Percentiles rank a stretch among this genome's conserved stretches.
These are phyloP conservation scores for Acanthacorydalis orientalis DNA, from an alignment of 2,888 invertebrate species.

Conservation along the genomic window DNA sequence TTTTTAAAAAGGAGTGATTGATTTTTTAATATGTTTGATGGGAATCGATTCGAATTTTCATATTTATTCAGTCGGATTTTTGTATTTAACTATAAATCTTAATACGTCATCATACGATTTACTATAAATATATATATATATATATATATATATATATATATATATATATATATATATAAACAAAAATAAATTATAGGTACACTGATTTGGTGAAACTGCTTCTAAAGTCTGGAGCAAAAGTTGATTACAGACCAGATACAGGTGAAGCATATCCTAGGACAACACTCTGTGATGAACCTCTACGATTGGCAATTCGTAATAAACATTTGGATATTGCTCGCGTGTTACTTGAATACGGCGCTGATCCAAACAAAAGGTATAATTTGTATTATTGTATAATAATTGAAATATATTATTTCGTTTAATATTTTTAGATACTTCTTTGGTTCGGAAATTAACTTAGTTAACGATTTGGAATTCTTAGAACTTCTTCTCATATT, in stretches of 20 bases:
- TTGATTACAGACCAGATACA: slow-evolving; percentile 61
- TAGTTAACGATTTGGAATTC: slow-evolving; percentile 68
- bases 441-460: slow-evolving; percentile 78
- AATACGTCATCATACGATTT: too few relatives aligned
- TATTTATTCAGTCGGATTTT: too few relatives aligned
- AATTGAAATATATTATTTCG: too few relatives aligned
- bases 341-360: slow-evolving; percentile 64
- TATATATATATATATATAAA: too few relatives aligned
- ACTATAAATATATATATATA: too few relatives aligned
- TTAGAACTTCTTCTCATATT: slow-evolving; percentile 65
- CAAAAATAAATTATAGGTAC: slow-evolving; percentile 29
- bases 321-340: slow-evolving; percentile 59
- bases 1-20: too few relatives aligned
- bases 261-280: slow-evolving; percentile 54
- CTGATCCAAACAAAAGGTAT: slow-evolving; percentile 70
- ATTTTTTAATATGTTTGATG: too few relatives aligned
- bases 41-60: too few relatives aligned
- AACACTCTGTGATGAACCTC: slow-evolving; percentile 67
- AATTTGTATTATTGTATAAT: not conserved
- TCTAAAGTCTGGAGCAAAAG: slow-evolving; percentile 59
- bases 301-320: slow-evolving; percentile 76
- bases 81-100: too few relatives aligned
- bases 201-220: slow-evolving; percentile 52
- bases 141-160: too few relatives aligned
- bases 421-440: slow-evolving; percentile 36